Evolutionary conservation across 37 sponge, comb jelly and placozoan species (phyloP), one percentile per base, ranked within the genome.

Genomic region (Geodia barretti): DNA sequence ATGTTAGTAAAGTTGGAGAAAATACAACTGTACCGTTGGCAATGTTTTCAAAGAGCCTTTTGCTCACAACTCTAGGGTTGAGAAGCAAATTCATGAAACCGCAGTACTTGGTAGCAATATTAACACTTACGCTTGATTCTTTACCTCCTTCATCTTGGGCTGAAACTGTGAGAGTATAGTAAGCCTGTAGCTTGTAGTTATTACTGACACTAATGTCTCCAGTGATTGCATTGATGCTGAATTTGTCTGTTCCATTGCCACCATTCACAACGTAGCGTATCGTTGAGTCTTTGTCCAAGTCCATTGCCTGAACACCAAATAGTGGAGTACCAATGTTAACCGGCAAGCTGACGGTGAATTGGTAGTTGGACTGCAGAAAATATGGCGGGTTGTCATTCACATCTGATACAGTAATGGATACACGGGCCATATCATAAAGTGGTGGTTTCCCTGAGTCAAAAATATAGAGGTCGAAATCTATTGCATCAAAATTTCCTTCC

Each of bases 71-170:
- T 7, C 65, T 64, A 20, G 74, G 84, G 34, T 37, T 30, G 39
- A 88, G 73, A 19, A 43, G 58, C 26, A 88, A 68, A 32, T 78
- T 47, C 21, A 30, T 43, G 34, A 88, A 88, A 0, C 83, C 54
- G 34, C 89, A 88, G 8, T 76, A 33, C 78, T 47, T 73, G 42
- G 83, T 69, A 1, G 32, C 32, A 23, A 92, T 41, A 20, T 34
- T 58, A 32, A 92, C 77, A 70, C 30, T 60, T 20, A 59, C 75
- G 4, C 42, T 79, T 11, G 54, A n/a, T 37, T 35, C 9, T 25
- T 26, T 40, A 3, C 73, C 84, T 14, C 87, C 90, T 19, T 77
- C 81, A 93, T 93, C 93, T 19, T 78, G 71, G 42, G 90, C 89
- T 41, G 41, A 42, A 4, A 86, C 70, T 36, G 61, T 71, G 36